Base-by-base conservation (phyloP, 1,140 invertebrate species). In the Bombus turneri region DNA sequence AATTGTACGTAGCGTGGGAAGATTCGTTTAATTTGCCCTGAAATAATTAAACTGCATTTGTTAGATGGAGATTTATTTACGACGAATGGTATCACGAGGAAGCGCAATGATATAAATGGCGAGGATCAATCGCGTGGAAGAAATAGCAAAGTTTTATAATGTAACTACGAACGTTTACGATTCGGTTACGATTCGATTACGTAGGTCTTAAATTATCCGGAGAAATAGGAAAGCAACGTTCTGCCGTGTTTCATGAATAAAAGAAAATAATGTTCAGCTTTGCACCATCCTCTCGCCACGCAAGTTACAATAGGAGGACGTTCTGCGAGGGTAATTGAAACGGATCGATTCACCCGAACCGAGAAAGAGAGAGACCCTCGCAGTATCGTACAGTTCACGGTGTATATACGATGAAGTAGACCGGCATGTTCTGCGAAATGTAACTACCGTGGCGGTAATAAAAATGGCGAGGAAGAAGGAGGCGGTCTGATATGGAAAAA, bases 401-500 rank as follows among this genome's bases (percentile, higher is more conserved):
- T 28, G 31, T 66, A 47, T 25, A 31, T 53, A 80, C 64, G 47
- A 71, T 37, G 64, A n/a, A 53, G 12, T 22, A 81, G 79, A 73
- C 85, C 59, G 37, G 31, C 64, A 18, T 78, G 68, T 73, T 81
- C 37, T 1, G 69, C 53, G 78, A 87, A 71, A 86, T 64, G 57
- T 75, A 64, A 69, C 76, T 59, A 78, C 47, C 68, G 62, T 53
- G 28, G 72, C 87, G 43, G 74, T 69, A 81, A 86, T 75, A 91
- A 91, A 88, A 74, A 88, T 87, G 83, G 84, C 86, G 86, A 88
- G 86, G 84, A 90, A 75, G 82, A 81, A 83, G 28, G 78, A 90
- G 87, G 79, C 87, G 78, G 87, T 71, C 75, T 71, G 78, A 88
- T 86, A 90, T 90, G 85, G 85, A 79, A 90, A 92, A 92, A 93